Evolutionary conservation across 2,888 invertebrate genomes (phyloP).

Genomic region (Zele albiditarsus): DNA sequence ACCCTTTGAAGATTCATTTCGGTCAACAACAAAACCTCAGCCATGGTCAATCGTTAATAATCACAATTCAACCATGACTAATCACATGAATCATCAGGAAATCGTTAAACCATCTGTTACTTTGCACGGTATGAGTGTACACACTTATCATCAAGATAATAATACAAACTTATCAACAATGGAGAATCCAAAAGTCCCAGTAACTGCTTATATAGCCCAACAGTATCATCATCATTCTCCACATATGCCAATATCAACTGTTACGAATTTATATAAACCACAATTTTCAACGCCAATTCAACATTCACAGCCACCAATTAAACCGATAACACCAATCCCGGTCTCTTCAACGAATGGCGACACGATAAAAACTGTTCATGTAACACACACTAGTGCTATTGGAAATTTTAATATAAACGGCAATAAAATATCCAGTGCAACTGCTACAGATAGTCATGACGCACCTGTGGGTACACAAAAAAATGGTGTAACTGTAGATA

Average conservation of each 20-base stretch:
- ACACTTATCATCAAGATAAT: constrained; percentile 32
- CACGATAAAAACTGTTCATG: neutral
- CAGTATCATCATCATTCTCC: constrained; percentile 63
- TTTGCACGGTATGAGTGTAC: constrained; percentile 20
- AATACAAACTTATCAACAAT: constrained; percentile 1
- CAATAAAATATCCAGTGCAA: constrained; percentile 43
- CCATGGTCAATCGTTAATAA: constrained; percentile 59
- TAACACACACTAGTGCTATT: neutral
- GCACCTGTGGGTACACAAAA: constrained; percentile 44
- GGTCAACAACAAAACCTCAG: constrained; percentile 61
- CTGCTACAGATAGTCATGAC: constrained; percentile 43
- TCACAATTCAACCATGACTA: constrained; percentile 62
- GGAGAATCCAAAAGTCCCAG: constrained; percentile 43
- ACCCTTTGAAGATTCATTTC: constrained; percentile 70
- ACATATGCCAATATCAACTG: constrained; percentile 63
- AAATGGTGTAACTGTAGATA: constrained; percentile 43
- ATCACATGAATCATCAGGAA: constrained; percentile 62
- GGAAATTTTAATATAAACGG: constrained; percentile 38
- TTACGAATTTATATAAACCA: constrained; percentile 64
- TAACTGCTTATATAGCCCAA: constrained; percentile 54
- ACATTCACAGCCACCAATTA: constrained; percentile 3
- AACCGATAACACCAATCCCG: constrained; percentile 14
- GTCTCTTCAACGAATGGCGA: constrained; percentile 24
- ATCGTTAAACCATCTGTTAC: constrained; percentile 51
- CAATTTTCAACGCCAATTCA: constrained; percentile 44